Base-by-base conservation (phyloP, 2,888 invertebrate species). In the Sinhomidia bicolor region DNA sequence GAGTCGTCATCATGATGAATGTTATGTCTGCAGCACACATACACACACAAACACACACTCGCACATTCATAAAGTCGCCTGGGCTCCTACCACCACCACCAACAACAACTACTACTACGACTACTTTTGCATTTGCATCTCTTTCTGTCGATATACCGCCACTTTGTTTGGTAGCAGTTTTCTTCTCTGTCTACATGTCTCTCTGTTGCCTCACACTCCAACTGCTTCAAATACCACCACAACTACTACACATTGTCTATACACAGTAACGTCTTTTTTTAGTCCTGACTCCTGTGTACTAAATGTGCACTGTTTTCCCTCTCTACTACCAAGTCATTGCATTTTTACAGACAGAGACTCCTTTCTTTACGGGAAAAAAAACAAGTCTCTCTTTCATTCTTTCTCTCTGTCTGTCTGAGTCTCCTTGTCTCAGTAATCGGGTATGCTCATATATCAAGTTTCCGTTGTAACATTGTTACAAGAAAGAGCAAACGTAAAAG, bases 1-100 rank as follows among this genome's bases (percentile, higher is more conserved):
- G 51, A 84, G 84, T 76, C 76, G 17, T 78, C 76, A 78, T 78
- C 54, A n/a, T 71, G 54, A 78, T 60, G 84, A 84, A 84, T 84
- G 62, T 76, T 84, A 44, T 84, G 74, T 54, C 74, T 84, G 47
- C 32, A 26, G 23, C 20, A 78, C 12, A 51, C 51, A 54, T 17
- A 54, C 51, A 44, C 44, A 74, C 32, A 20, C 71, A 47, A 17
- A 44, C 36, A 32, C 68, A 68, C 17, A 47, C 26, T 54, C 12
- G 7, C 9, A 12, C n/a, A n/a, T n/a, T n/a, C n/a, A n/a, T n/a
- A n/a, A n/a, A n/a, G n/a, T n/a, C n/a, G n/a, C n/a, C n/a, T n/a
- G n/a, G n/a, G n/a, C 47, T 23, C 23, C 23, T 76, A 14, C 47
- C 26, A 23, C 47, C 23, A 20, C 12, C 12, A n/a, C 17, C n/a